A percentile compares a stretch with the other conserved stretches of the same genome.
Conservation (phyloP, 2,888 invertebrate genomes). For the Drosophila vallismaia region DNA sequence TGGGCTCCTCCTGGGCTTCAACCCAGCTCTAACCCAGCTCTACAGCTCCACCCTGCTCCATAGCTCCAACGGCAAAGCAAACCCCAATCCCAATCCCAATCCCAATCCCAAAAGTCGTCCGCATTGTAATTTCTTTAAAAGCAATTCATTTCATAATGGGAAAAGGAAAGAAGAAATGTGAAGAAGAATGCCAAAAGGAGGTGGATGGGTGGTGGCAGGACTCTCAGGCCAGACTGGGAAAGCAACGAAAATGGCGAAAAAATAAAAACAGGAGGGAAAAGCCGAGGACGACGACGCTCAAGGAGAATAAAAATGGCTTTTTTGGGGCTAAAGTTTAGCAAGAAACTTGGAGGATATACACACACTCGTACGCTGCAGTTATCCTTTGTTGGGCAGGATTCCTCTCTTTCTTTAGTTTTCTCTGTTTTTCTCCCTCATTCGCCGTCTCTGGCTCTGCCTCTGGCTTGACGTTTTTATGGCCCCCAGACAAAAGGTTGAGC, state of each 20-base stretch:
- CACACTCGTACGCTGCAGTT: slow-evolving; percentile 53
- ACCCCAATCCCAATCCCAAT: slow-evolving; percentile 44
- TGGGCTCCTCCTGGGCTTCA: slow-evolving; percentile 8
- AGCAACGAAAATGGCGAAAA: slow-evolving; percentile 66
- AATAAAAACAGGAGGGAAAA: slow-evolving; percentile 56
- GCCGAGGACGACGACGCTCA: slow-evolving; percentile 45
- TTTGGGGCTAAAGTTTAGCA: slow-evolving; percentile 54
- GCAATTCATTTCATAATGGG: slow-evolving; percentile 80
- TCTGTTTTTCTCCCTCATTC: slow-evolving; percentile 20
- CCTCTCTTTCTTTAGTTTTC: slow-evolving; percentile 48
- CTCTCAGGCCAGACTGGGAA: slow-evolving; percentile 10
- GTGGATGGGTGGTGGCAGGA: slow-evolving; percentile 10
- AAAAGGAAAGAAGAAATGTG: slow-evolving; percentile 43
- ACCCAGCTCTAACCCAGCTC: no score
- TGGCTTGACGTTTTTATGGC: slow-evolving; percentile 60
- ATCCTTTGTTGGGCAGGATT: slow-evolving; percentile 71
- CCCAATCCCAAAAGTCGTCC: slow-evolving; percentile 54
- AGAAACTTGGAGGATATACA: slow-evolving; percentile 35
- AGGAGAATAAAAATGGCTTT: slow-evolving; percentile 64
- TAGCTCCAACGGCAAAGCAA: slow-evolving; percentile 3
- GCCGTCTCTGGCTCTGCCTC: slow-evolving; percentile 21
- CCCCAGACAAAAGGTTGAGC: slow-evolving; percentile 44
- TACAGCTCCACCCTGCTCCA: neutral
- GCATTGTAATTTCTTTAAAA: slow-evolving; percentile 81
- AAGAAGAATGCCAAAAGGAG: slow-evolving; percentile 39